A percentile compares a stretch with the other conserved stretches of the same genome.
Conservation (phyloP, 2,113 vertebrate genomes). For the Cryptomyrus ogoouensis region DNA sequence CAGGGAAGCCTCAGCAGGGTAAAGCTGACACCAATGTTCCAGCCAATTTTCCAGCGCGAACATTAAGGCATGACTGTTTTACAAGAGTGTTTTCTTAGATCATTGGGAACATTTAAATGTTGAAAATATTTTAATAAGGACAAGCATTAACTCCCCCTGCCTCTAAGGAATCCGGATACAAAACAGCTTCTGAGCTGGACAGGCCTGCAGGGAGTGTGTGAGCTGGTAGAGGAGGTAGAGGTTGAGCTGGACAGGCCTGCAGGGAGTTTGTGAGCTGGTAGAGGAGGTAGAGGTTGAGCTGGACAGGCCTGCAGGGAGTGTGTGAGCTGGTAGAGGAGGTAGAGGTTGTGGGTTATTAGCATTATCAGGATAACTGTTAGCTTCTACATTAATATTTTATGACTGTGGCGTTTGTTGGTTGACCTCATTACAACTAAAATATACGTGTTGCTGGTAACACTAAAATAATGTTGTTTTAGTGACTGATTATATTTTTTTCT, state of each 20-base stretch:
- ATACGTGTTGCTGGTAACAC: not conserved
- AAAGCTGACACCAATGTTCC: not conserved
- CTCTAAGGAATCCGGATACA: not conserved
- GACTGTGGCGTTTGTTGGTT: not conserved
- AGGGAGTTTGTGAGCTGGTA: too few species aligned
- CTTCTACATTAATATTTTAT: not conserved
- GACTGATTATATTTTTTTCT: not conserved
- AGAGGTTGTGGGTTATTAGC: too few species aligned
- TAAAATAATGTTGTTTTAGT: not conserved
- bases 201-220: too few species aligned
- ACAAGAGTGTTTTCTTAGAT: not conserved
- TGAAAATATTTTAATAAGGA: not conserved
- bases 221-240: too few species aligned
- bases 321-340: too few species aligned
- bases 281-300: too few species aligned
- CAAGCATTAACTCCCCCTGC: not conserved
- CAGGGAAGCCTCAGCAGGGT: not conserved
- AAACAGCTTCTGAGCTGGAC: not conserved
- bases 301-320: too few species aligned
- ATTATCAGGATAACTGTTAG: not conserved
- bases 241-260: too few species aligned
- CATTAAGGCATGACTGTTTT: not conserved
- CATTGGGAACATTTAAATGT: not conserved
- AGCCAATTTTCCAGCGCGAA: not conserved
- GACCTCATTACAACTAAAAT: not conserved